phyloP scores from a whole-genome alignment of 2,113 vertebrate genomes.

The Menidia beryllina region DNA sequence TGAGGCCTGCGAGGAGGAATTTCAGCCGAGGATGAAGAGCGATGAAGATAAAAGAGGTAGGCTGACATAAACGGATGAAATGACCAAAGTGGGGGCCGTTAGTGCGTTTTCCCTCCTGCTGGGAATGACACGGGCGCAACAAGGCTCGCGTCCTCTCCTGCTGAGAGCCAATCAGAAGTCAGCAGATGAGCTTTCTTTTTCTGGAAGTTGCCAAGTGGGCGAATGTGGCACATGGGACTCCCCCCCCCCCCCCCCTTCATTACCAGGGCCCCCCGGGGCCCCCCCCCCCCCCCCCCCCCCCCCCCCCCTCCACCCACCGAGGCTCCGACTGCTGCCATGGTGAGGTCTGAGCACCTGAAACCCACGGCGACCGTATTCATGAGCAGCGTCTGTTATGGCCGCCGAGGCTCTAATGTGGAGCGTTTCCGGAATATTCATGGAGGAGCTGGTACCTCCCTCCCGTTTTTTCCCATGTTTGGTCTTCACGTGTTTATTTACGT shows the following conservation, averaged over 20 bases:
- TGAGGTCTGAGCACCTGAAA: slow-evolving; percentile 18
- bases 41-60: slow-evolving; percentile 32
- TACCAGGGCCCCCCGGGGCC: no score
- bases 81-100: slow-evolving; percentile 39
- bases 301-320: slow-evolving; percentile 8
- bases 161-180: slow-evolving; percentile 18
- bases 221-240: background rate
- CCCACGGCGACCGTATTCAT: slow-evolving; percentile 27
- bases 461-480: background rate
- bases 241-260: slow-evolving; percentile 1
- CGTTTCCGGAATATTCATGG: background rate
- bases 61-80: slow-evolving; percentile 28
- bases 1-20: slow-evolving; percentile 28
- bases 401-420: background rate
- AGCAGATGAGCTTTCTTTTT: background rate
- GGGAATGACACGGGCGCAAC: no score
- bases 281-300: no score
- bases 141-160: slow-evolving; percentile 21
- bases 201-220: slow-evolving; percentile 37
- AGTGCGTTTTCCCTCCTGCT: no score
- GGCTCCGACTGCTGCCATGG: slow-evolving; percentile 42
- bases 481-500: background rate
- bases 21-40: background rate
- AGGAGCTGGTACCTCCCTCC: background rate
- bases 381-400: background rate